Evolutionary conservation across 2,113 vertebrate species (phyloP).

Genomic region (Lucifuga dentata): DNA sequence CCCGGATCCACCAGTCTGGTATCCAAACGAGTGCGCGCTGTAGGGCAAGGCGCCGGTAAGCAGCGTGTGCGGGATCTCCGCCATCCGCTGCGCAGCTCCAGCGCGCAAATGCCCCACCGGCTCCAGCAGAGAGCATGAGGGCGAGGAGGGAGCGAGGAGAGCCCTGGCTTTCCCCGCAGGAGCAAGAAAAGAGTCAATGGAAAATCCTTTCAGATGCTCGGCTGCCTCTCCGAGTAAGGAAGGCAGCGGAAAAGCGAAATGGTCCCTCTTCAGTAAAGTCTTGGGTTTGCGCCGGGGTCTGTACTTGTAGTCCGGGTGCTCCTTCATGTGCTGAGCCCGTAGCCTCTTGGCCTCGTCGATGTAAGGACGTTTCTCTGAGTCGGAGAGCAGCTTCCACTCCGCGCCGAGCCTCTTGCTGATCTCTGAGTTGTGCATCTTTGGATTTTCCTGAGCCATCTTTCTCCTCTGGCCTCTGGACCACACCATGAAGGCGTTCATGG

Average conservation of each 20-base stretch:
- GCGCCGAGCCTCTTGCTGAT: slow-evolving; percentile 96
- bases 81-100: slow-evolving; percentile 91
- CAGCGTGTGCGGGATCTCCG: slow-evolving; percentile 89
- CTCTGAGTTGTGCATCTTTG: slow-evolving; percentile 99
- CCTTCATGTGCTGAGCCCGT: slow-evolving; percentile 96
- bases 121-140: slow-evolving; percentile 90
- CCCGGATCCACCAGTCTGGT: slow-evolving; percentile 90
- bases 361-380: slow-evolving; percentile 94
- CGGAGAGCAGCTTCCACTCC: slow-evolving; percentile 94
- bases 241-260: slow-evolving; percentile 91
- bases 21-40: slow-evolving; percentile 89
- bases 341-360: slow-evolving; percentile 98
- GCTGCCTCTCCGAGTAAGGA: slow-evolving; percentile 88
- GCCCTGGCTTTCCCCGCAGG: slow-evolving; percentile 90
- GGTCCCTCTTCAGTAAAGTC: slow-evolving; percentile 91
- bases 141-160: slow-evolving; percentile 87
- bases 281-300: slow-evolving; percentile 94
- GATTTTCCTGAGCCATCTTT: slow-evolving; percentile 97
- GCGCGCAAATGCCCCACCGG: slow-evolving; percentile 89
- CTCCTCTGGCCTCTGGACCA: slow-evolving; percentile 96
- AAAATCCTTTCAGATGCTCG: slow-evolving; percentile 91
- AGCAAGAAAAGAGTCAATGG: slow-evolving; percentile 89
- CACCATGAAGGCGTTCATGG: slow-evolving; percentile 99
- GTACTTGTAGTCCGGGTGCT: slow-evolving; percentile 98
- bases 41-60: slow-evolving; percentile 90